Base-by-base conservation (phyloP, 1,140 invertebrate species). In the Anadara kagoshimensis region DNA sequence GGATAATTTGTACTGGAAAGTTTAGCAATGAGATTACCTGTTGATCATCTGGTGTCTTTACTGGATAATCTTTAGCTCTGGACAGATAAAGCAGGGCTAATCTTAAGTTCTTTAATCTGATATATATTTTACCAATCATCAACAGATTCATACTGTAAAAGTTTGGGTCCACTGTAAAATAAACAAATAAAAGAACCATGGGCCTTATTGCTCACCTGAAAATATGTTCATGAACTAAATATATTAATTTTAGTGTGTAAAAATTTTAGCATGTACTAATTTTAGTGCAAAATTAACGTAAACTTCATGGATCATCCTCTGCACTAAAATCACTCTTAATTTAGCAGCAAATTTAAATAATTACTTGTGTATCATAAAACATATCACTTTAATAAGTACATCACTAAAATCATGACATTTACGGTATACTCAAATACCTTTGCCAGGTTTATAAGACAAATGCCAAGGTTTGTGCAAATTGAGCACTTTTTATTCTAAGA, bases 101-200 rank as follows among this genome's bases (percentile, higher is more conserved):
- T 29, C 92, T 90, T 45, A 90, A 90, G 29, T 92, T 85, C 22
- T 91, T 89, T 11, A 94, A 75, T 80, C 92, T 91, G 43, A 93
- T 66, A 78, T 92, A 92, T 5, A 91, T 92, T 88, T 93, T 94
- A 0, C 94, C 95, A 44, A 97, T 83, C 92, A 96, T 93, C 36
- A 96, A 88, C 26, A 95, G 90, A 90, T 96, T 97, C 74, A 93
- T 92, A 83, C 94, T 94, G 85, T 96, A 96, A 89, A 96, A 96
- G 79, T 93, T 91, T 0, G 95, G 94, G 80, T 94, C 92, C 44
- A 92, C 90, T 84, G n/a, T n/a, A 73, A 63, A 80, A 73, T 41
- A 66, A 62, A 69, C 43, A 69, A 59, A 68, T 53, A 69, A 61
- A 7, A 22, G n/a, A 53, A 65, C 56, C 66, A 61, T 14, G n/a